Percentiles rank a stretch among this genome's conserved stretches.
Conservation (phyloP, 2,888 invertebrate genomes). For the Scrobipalpa atriplicella region DNA sequence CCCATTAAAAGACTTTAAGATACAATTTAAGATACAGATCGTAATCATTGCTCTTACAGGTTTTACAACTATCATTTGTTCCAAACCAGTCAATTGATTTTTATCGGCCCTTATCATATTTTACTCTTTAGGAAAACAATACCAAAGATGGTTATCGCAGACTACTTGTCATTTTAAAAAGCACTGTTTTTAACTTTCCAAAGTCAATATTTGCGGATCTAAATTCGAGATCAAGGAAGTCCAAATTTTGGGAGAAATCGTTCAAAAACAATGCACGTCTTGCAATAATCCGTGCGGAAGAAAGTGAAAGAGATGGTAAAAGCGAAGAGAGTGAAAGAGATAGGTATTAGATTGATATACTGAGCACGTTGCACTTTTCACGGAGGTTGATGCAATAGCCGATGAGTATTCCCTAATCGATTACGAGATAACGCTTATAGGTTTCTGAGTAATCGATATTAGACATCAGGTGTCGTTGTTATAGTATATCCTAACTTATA, state of each 20-base stretch:
- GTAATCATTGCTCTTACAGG: not conserved
- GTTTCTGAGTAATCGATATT: not conserved
- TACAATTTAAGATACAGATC: not conserved
- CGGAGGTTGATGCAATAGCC: constrained; percentile 35
- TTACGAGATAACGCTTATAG: constrained; percentile 2
- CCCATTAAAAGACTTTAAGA: not conserved
- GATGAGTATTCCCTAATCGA: constrained; percentile 29
- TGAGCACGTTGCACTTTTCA: constrained; percentile 47
- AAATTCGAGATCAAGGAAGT: not conserved
- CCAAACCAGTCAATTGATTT: constrained; percentile 14
- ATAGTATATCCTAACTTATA: too few species aligned
- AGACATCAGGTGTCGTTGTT: not conserved
- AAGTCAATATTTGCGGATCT: constrained; percentile 23
- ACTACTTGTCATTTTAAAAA: not conserved
- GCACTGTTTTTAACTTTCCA: constrained; percentile 16
- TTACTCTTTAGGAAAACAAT: constrained; percentile 11
- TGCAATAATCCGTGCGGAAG: constrained; percentile 44
- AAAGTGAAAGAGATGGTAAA: constrained; percentile 41
- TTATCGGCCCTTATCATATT: constrained; percentile 13
- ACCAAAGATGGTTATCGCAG: constrained; percentile 17
- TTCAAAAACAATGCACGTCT: constrained; percentile 31
- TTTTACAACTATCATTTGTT: constrained; percentile 4
- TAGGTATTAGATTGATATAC: constrained; percentile 39
- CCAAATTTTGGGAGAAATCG: constrained; percentile 21
- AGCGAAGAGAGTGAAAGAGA: constrained; percentile 42